Evolutionary conservation across 2,113 vertebrate species (phyloP).

Genomic region (Scomber japonicus): DNA sequence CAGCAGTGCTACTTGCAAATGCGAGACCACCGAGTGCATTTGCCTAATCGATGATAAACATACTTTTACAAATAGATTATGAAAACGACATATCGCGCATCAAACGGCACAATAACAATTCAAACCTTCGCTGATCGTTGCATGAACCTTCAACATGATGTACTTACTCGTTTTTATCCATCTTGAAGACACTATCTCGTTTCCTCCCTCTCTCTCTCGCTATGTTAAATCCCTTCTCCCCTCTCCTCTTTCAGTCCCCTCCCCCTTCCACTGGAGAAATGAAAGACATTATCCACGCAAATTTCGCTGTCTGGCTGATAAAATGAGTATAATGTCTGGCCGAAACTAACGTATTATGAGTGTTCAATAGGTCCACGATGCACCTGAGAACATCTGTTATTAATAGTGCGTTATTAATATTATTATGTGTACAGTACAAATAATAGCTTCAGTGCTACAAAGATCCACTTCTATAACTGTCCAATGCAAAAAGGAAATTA

Average conservation of each 20-base stretch:
- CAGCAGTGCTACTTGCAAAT: slow-evolving; percentile 54
- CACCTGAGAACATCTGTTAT: not conserved
- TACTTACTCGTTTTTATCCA: slow-evolving; percentile 91
- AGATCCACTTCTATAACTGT: not conserved
- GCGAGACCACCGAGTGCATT: slow-evolving; percentile 57
- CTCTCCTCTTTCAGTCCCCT: slow-evolving; percentile 86
- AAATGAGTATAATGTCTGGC: slow-evolving; percentile 46
- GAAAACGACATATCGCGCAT: slow-evolving; percentile 25
- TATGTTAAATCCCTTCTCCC: slow-evolving; percentile 87
- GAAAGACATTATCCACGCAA: slow-evolving; percentile 85
- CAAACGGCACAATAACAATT: slow-evolving; percentile 1
- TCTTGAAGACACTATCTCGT: slow-evolving; percentile 83
- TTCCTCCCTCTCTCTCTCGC: slow-evolving; percentile 76
- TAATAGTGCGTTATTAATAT: not conserved
- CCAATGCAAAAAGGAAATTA: not conserved
- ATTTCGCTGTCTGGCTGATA: slow-evolving; percentile 69
- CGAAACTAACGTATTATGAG: slow-evolving; percentile 4
- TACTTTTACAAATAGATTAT: slow-evolving; percentile 42
- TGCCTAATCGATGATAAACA: slow-evolving; percentile 67
- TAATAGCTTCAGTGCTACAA: not conserved
- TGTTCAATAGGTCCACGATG: not conserved
- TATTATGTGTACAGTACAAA: slow-evolving; percentile 8
- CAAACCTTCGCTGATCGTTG: not conserved
- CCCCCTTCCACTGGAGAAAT: slow-evolving; percentile 86
- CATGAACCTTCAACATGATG: not conserved